Conservation (phyloP, 1,140 invertebrate species). For the Drosophila truncata region DNA sequence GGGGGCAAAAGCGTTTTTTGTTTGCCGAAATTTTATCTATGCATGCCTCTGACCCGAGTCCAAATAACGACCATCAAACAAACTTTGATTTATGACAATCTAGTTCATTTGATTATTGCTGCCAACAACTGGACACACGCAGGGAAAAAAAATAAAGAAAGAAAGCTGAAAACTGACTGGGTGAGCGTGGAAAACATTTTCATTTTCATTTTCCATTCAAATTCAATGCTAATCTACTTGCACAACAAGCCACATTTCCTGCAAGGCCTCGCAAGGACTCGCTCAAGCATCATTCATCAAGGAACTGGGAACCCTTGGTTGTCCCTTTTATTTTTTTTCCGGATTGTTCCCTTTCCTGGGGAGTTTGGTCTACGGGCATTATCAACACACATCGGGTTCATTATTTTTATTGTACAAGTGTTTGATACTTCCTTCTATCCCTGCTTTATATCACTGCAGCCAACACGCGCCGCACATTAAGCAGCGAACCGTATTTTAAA, state of each 20-base stretch:
- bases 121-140: constrained; percentile 28
- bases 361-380: constrained; percentile 49
- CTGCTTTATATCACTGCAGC: constrained; percentile 19
- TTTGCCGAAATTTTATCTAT: constrained; percentile 65
- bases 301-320: constrained; percentile 47
- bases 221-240: constrained; percentile 82
- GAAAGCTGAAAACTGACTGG: background rate
- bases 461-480: constrained; percentile 75
- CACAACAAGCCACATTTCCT: constrained; percentile 66
- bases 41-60: constrained; percentile 61
- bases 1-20: constrained; percentile 33
- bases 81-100: constrained; percentile 81
- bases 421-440: constrained; percentile 32
- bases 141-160: background rate
- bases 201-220: constrained; percentile 81
- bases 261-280: constrained; percentile 36
- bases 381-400: constrained; percentile 73
- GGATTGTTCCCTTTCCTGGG: constrained; percentile 32
- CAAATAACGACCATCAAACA: constrained; percentile 61
- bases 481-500: constrained; percentile 59
- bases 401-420: constrained; percentile 67
- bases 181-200: constrained; percentile 68
- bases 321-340: constrained; percentile 14
- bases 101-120: constrained; percentile 80
- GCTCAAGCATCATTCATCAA: constrained; percentile 75